Conservation (phyloP, 2,797 vertebrate genomes). For the Myotis planiceps region DNA sequence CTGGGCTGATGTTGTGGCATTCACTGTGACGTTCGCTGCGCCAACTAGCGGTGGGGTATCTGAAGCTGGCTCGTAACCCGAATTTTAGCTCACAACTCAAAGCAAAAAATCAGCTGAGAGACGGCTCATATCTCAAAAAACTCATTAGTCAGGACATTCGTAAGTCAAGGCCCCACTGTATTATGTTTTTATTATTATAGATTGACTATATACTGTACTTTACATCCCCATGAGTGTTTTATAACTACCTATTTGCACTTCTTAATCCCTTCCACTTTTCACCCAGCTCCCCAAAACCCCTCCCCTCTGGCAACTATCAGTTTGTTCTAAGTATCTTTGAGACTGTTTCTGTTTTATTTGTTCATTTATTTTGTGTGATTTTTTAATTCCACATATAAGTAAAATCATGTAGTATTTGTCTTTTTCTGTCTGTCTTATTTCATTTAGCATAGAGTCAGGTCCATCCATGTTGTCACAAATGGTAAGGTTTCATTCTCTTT, state of each 20-base stretch:
- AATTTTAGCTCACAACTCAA: no score
- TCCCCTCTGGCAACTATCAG: background rate
- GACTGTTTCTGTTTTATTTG: background rate
- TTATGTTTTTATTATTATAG: no score
- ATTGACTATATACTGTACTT: background rate
- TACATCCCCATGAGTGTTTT: background rate
- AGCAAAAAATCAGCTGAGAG: no score
- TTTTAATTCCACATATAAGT: background rate
- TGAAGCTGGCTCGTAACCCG: no score
- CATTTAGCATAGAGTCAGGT: background rate
- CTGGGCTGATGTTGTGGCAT: no score
- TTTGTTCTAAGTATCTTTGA: background rate
- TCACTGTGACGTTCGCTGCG: no score
- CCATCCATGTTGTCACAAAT: background rate
- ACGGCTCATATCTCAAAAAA: no score
- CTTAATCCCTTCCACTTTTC: background rate
- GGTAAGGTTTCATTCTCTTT: background rate
- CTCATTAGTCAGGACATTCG: no score
- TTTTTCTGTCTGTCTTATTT: background rate
- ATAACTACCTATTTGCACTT: background rate
- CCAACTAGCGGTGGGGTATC: no score
- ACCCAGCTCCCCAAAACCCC: background rate
- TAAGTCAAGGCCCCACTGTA: no score
- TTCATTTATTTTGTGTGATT: background rate
- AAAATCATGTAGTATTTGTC: background rate